Evolutionary conservation across 1,140 invertebrate species (phyloP).

Genomic region (Platyura marginata): DNA sequence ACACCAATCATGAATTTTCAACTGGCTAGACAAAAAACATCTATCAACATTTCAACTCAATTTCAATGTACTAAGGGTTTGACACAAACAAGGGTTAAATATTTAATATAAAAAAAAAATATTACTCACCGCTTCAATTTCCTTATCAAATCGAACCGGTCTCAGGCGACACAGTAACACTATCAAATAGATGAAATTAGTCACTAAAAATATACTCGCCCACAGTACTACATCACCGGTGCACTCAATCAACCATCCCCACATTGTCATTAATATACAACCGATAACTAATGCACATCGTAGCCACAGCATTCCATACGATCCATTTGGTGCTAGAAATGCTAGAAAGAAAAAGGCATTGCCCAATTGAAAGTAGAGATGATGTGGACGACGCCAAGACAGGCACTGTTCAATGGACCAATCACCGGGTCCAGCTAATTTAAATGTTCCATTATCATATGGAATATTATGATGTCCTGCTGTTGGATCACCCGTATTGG

Average conservation of each 20-base stretch:
- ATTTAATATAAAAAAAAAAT: background rate
- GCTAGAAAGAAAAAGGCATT: constrained; percentile 66
- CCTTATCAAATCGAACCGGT: constrained; percentile 65
- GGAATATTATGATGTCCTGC: background rate
- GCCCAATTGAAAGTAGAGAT: constrained; percentile 65
- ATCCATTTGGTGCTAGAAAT: constrained; percentile 57
- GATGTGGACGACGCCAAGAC: constrained; percentile 40
- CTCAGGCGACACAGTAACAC: constrained; percentile 62
- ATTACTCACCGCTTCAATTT: constrained; percentile 58
- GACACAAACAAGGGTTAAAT: background rate
- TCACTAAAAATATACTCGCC: constrained; percentile 64
- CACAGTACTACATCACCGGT: constrained; percentile 70
- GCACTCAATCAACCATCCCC: constrained; percentile 70
- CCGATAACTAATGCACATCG: constrained; percentile 55
- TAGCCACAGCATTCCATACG: constrained; percentile 61
- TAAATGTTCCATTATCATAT: constrained; percentile 17
- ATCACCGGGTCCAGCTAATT: constrained; percentile 19
- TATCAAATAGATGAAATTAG: constrained; percentile 67
- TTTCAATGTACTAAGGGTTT: background rate
- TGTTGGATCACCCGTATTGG: background rate
- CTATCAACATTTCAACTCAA: background rate
- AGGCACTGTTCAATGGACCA: constrained; percentile 32
- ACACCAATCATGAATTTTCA: too few species aligned
- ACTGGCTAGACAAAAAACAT: too few species aligned
- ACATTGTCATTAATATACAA: constrained; percentile 56